Conservation (phyloP, 2,797 vertebrate genomes). For the Crypturellus tataupa region DNA sequence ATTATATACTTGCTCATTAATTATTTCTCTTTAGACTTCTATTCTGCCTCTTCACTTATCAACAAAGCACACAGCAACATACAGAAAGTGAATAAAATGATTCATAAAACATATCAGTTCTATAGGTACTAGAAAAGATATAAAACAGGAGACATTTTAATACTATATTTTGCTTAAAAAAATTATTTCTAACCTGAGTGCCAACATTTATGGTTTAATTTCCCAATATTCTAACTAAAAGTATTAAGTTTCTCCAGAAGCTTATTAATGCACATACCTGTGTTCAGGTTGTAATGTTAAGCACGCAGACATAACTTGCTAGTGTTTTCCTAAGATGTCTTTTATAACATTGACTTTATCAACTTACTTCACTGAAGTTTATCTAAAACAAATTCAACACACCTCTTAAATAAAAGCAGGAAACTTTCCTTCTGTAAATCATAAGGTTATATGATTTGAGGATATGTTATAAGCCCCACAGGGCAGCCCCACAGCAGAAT, state of each 20-base stretch:
- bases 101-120: background rate
- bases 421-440: background rate
- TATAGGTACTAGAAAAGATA: background rate
- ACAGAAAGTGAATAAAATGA: background rate
- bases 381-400: background rate
- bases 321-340: background rate
- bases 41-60: background rate
- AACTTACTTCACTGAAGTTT: background rate
- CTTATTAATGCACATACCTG: background rate
- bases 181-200: background rate
- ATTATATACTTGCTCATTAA: background rate
- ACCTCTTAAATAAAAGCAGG: background rate
- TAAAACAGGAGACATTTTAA: accelerated
- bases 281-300: background rate
- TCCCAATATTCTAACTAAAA: background rate
- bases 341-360: background rate
- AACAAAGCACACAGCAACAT: background rate
- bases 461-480: background rate
- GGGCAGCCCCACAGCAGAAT: background rate
- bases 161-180: background rate
- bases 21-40: background rate
- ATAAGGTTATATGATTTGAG: background rate
- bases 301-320: background rate
- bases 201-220: background rate
- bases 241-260: background rate